phyloP scores from a whole-genome alignment of 1,140 invertebrate species.

The Saxidomus purpurata region DNA sequence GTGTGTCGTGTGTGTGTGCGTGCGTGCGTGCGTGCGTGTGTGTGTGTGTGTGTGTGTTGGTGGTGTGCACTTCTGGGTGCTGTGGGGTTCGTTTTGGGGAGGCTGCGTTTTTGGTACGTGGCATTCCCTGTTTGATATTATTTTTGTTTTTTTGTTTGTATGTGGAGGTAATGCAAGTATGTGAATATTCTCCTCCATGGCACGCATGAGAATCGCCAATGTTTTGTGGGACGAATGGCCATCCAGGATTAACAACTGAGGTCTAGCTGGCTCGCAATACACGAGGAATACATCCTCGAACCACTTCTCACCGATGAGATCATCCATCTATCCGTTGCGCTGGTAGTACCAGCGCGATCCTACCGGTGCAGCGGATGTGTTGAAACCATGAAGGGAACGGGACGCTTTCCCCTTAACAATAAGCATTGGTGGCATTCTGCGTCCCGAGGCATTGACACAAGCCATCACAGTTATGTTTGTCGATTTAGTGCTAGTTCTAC shows the following conservation, averaged over 20 bases:
- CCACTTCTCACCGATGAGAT: slow-evolving; percentile 70
- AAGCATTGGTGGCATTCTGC: slow-evolving; percentile 65
- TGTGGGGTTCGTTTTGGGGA: too few species aligned
- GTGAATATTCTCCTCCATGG: slow-evolving; percentile 63
- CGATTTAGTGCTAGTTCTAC: slow-evolving; percentile 17
- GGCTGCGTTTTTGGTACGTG: too few species aligned
- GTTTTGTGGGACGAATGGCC: slow-evolving; percentile 72
- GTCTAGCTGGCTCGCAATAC: slow-evolving; percentile 27
- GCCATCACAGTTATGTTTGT: slow-evolving; percentile 70
- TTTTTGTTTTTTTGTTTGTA: too few species aligned
- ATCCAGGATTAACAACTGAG: slow-evolving; percentile 69
- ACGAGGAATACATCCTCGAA: background rate
- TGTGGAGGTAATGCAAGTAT: slow-evolving; percentile 75
- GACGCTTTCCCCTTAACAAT: slow-evolving; percentile 70
- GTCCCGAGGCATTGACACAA: slow-evolving; percentile 72
- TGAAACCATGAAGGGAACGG: slow-evolving; percentile 58
- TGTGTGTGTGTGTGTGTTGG: too few species aligned
- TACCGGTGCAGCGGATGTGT: slow-evolving; percentile 47
- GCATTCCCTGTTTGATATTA: too few species aligned
- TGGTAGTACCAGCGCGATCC: slow-evolving; percentile 68
- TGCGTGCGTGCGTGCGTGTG: background rate
- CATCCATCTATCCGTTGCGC: slow-evolving; percentile 69
- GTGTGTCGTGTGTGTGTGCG: too few species aligned
- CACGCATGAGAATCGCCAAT: slow-evolving; percentile 59
- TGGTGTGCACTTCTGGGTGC: too few species aligned